Evolutionary conservation across 2,888 invertebrate species (phyloP), one percentile per base, ranked within the genome.

Genomic region (Ametastegia equiseti): DNA sequence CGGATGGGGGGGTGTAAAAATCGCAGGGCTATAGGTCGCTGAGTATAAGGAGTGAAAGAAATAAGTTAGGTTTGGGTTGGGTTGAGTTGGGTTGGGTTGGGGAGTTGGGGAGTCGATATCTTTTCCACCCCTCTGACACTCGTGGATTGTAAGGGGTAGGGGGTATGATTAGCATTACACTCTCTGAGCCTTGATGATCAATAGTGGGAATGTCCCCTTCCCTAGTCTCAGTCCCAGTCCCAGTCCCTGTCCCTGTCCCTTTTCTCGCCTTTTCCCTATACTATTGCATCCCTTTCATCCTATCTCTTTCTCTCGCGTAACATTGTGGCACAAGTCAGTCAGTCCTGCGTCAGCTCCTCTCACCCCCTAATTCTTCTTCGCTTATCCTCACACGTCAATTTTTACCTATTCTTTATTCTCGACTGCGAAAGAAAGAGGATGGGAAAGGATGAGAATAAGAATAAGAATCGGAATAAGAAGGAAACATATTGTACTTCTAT

Each of bases 151-250:
- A 86, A 87, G 89, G 89, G 73, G 80, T 50, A 80, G 80, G 80
- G 67, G 91, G 91, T 88, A 90, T 91, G 91, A 91, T 91, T 91
- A 91, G 91, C 91, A 91, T 91, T 91, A 90, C 91, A 90, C 91
- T 90, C 90, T 89, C 90, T 89, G 91, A 90, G 90, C 89, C 91
- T 90, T 90, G 91, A 91, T 91, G 91, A 91, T 91, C 91, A 91
- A 91, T 91, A 91, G 91, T 91, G 90, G 90, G 89, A 90, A 90
- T 90, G 88, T 88, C 88, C 88, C 87, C 85, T 86, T 86, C 87
- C 87, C 83, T 77, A 80, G 69, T 80, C 50, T 67, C n/a, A n/a
- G n/a, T n/a, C 82, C 83, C 80, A 83, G 60, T 15, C 57, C 77
- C 77, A 80, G 69, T 80, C 50, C 73, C n/a, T n/a, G n/a, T n/a